Evolutionary conservation across 1,140 invertebrate species (phyloP).

Genomic region (Pogonomyrmex californicus): DNA sequence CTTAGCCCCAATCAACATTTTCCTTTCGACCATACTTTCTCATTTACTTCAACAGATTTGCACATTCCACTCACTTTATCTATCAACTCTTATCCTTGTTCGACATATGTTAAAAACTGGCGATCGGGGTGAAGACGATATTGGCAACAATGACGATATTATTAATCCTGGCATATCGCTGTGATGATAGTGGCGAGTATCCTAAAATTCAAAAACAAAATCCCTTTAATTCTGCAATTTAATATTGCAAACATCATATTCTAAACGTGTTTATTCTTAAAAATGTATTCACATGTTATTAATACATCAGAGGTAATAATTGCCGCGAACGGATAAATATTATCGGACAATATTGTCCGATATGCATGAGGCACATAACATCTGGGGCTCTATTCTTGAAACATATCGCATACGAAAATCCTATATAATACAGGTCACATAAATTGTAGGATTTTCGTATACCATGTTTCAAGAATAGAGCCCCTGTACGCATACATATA

Average conservation of each 20-base stretch:
- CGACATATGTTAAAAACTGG: conserved; percentile 54
- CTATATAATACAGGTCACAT: too few relatives aligned
- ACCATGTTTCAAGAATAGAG: too few relatives aligned
- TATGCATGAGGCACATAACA: not conserved
- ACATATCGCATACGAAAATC: too few relatives aligned
- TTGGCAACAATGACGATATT: conserved; percentile 72
- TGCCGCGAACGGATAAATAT: not conserved
- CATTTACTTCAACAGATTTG: conserved; percentile 70
- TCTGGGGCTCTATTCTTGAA: too few relatives aligned
- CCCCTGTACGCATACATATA: not conserved
- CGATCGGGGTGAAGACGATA: conserved; percentile 59
- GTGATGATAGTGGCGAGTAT: conserved; percentile 72
- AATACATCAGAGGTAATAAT: conserved; percentile 10
- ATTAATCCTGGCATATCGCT: conserved; percentile 72
- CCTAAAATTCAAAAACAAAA: conserved; percentile 54
- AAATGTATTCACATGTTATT: not conserved
- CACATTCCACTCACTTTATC: conserved; percentile 42
- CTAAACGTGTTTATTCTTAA: not conserved
- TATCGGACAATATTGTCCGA: not conserved
- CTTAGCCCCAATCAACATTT: conserved; percentile 80
- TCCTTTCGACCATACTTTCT: conserved; percentile 63
- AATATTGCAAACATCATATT: not conserved
- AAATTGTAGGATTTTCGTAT: too few relatives aligned
- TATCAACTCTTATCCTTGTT: conserved; percentile 67
- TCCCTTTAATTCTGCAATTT: conserved; percentile 4